Base-by-base conservation (phyloP, 2,888 invertebrate species). In the Gastracanthus pulcherrimus region DNA sequence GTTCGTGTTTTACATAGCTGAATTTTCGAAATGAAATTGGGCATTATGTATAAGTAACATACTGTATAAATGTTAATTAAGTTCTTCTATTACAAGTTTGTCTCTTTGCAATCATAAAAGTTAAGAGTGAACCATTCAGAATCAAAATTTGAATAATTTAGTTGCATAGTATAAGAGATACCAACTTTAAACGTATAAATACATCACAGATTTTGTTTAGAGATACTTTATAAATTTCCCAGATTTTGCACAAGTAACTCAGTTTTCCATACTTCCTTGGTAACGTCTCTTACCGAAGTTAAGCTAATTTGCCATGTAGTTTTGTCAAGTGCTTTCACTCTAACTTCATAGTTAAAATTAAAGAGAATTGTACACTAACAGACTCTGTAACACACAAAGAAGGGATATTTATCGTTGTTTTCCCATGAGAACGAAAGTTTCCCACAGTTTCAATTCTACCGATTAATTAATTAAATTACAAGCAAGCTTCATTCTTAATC, bases 291-390 rank as follows among this genome's bases (percentile, higher is more conserved):
- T 2, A 11, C 19, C 19, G 36, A 67, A 67, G 67, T 11, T 11
- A 80, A 51, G 55, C 75, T 80, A 80, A 80, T 80, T 80, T 75
- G 51, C 51, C 23, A 38, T 51, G 75, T 70, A 75, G 60, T 79
- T 74, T 76, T 67, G 13, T 58, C 51, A 36, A 23, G 34, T 34
- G 19, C 51, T 75, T 69, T 36, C 48, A 66, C n/a, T 64, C 64
- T 55, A 55, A 69, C 29, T 38, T 80, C 38, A 16, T 29, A 34
- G 26, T 6, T 29, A 60, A 69, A 51, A 48, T 23, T 69, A 69
- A 45, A 69, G 45, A 7, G 29, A 29, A 45, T 48, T 45, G 41
- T 48, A 45, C 45, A 0, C 29, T 34, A 31, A 67, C 34, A 36
- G 19, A 19, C 13, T 23, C 5, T 2, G 9, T 26, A 19, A 7